Percentiles rank a stretch among this genome's conserved stretches.
These are phyloP conservation scores for Acrobasis suavella DNA, from an alignment of 2,888 invertebrate genomes.

Conservation along the genomic window DNA sequence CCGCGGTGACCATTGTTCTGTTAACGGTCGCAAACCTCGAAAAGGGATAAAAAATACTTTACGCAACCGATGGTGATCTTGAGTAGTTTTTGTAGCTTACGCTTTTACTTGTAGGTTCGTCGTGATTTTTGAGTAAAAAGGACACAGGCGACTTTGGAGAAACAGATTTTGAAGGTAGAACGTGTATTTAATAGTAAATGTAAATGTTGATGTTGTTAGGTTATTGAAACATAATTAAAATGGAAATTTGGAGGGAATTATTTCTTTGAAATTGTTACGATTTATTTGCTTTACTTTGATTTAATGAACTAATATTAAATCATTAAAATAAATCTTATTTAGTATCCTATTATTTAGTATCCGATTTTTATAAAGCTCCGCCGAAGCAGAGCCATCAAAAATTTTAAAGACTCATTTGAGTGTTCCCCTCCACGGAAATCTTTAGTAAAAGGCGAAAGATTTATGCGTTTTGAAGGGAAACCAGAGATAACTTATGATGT, in stretches of 20 bases:
- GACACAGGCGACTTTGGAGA: too few species aligned
- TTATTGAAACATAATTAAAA: too few species aligned
- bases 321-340: too few species aligned
- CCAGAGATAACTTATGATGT: conserved; percentile 68
- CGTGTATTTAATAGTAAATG: too few species aligned
- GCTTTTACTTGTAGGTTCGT: neutral
- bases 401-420: conserved; percentile 83
- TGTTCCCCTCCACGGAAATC: conserved; percentile 78
- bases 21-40: neutral
- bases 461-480: conserved; percentile 86
- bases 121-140: too few species aligned
- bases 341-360: too few species aligned
- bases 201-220: too few species aligned
- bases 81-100: neutral
- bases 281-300: too few species aligned
- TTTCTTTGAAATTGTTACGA: too few species aligned
- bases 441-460: conserved; percentile 92
- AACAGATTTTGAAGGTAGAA: too few species aligned
- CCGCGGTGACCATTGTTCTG: conserved; percentile 3
- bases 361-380: conserved; percentile 2
- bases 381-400: conserved; percentile 14
- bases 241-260: too few species aligned
- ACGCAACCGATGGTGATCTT: conserved; percentile 8
- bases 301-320: too few species aligned
- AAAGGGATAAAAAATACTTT: conserved; percentile 10